These are phyloP conservation scores for Caenorhabditis macrosperma DNA, from an alignment of 2,888 invertebrate genomes.

Conservation along the genomic window DNA sequence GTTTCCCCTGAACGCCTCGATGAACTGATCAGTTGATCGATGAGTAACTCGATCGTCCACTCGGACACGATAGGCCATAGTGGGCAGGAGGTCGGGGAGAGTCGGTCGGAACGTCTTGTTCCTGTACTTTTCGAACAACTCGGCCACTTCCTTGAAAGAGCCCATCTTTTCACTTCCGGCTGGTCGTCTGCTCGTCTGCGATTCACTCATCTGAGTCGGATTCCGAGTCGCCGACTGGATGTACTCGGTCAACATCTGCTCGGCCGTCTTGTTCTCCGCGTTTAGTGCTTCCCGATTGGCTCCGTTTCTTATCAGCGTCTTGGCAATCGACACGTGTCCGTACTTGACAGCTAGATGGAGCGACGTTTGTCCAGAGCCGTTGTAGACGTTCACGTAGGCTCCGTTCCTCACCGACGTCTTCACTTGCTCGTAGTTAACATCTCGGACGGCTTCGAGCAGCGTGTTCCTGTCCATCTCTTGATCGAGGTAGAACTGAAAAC, in stretches of 20 bases:
- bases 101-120: not conserved
- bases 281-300: conserved; percentile 85
- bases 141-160: conserved; percentile 30
- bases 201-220: not conserved
- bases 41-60: conserved; percentile 1
- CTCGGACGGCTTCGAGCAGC: conserved; percentile 16
- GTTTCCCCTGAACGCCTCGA: conserved; percentile 13
- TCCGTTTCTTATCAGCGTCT: conserved; percentile 87
- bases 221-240: not conserved
- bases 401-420: conserved; percentile 4
- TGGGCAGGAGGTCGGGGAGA: conserved; percentile 20
- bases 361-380: conserved; percentile 84
- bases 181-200: not conserved
- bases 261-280: conserved; percentile 10
- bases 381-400: conserved; percentile 24
- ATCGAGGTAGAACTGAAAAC: conserved; percentile 21
- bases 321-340: conserved; percentile 90
- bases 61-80: conserved; percentile 13
- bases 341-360: conserved; percentile 94
- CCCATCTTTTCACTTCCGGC: conserved; percentile 18
- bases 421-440: conserved; percentile 26
- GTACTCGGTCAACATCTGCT: conserved; percentile 5
- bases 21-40: not conserved
- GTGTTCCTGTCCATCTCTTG: conserved; percentile 18
- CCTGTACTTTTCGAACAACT: conserved; percentile 37